These are phyloP conservation scores for Lypha dubia DNA, from an alignment of 2,888 invertebrate genomes.

Conservation along the genomic window DNA sequence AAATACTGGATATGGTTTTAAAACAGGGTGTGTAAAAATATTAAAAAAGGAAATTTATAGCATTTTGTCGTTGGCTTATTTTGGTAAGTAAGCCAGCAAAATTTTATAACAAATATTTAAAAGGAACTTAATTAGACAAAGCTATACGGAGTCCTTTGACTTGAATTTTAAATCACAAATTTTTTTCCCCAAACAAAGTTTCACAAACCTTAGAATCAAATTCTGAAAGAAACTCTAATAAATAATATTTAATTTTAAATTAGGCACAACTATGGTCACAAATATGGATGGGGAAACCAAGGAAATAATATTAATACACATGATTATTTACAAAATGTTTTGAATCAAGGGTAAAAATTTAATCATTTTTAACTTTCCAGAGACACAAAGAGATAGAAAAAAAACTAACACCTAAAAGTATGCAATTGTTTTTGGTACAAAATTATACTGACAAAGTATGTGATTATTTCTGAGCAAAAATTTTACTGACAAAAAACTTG, in stretches of 20 bases:
- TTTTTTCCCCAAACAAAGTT: not conserved
- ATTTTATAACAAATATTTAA: no score
- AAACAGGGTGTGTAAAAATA: conserved; percentile 70
- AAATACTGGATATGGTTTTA: conserved; percentile 60
- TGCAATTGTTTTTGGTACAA: not conserved
- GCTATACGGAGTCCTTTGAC: no score
- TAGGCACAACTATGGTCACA: conserved; percentile 36
- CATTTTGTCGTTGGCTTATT: no score
- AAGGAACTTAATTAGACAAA: no score
- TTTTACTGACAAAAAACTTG: not conserved
- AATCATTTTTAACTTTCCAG: not conserved
- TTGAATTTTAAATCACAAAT: no score
- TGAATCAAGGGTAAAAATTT: conserved; percentile 61
- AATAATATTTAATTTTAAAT: conserved; percentile 37
- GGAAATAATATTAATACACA: not conserved
- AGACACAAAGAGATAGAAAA: not conserved
- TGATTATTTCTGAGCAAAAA: not conserved
- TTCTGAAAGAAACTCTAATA: not conserved
- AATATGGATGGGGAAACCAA: conserved; percentile 7
- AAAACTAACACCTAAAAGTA: conserved; percentile 12
- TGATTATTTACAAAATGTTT: conserved; percentile 50
- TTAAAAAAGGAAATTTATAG: no score
- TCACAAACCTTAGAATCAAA: not conserved
- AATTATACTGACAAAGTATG: conserved; percentile 35
- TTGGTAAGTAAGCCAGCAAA: no score